Evolutionary conservation across 2,888 invertebrate genomes (phyloP).

Genomic region (Dicyrtomina minuta): DNA sequence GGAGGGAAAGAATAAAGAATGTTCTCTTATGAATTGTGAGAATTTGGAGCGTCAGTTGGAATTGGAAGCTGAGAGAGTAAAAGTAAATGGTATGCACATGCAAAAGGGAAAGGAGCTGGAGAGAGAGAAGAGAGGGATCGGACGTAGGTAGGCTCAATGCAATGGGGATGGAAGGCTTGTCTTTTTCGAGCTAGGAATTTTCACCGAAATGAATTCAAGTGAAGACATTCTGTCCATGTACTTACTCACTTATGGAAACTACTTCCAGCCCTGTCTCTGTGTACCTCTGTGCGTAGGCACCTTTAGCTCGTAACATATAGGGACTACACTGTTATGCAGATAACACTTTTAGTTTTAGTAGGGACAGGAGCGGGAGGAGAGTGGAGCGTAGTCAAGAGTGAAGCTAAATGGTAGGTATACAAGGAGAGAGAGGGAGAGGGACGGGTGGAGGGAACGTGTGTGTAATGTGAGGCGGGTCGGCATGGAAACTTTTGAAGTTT

Average conservation of each 20-base stretch:
- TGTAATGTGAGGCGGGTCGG: constrained; percentile 36
- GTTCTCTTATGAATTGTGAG: no score
- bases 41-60: no score
- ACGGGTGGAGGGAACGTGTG: not conserved
- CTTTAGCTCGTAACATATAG: not conserved
- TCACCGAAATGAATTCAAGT: constrained; percentile 13
- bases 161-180: not conserved
- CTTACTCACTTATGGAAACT: no score
- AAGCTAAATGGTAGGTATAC: not conserved
- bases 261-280: no score
- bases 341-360: not conserved
- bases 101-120: no score
- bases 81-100: no score
- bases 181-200: not conserved
- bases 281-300: no score
- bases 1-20: no score
- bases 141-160: not conserved
- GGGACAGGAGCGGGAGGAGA: no score
- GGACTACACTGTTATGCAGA: not conserved
- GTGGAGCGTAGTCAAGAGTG: no score
- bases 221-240: not conserved
- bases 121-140: no score
- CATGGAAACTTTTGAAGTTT: constrained; percentile 53
- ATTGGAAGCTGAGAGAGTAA: no score
- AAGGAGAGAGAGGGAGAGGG: not conserved